Evolutionary conservation across 2,797 vertebrate genomes (phyloP), one percentile per base, ranked within the genome.

Genomic region (Melanogrammus aeglefinus): DNA sequence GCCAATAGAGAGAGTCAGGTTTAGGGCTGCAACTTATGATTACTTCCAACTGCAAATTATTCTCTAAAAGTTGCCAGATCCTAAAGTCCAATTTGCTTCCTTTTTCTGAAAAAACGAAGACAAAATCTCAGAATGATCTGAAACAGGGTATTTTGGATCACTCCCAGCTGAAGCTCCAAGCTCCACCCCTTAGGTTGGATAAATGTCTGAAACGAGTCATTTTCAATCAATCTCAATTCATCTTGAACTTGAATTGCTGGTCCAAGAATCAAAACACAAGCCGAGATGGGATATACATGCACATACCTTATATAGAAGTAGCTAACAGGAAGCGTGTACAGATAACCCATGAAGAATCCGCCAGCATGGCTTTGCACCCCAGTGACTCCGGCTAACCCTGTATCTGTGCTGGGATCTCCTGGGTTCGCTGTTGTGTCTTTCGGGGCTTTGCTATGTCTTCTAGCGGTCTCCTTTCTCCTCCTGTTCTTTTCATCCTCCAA

Each of bases 381-480:
- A 66, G 72, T 85, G 6, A 69, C 86, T 85, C 5, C 81, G 82
- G 63, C 88, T 87, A 85, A 86, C 85, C 79, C 76, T 69, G 77
- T 88, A 91, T 91, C 91, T 88, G 85, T 74, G 85, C 83, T 80
- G 87, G 88, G 86, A 93, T 94, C 89, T 72, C 78, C 88, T 81
- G 74, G 76, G 86, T 85, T 88, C 84, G 78, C 82, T 94, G 91
- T 91, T 92, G 88, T 90, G 91, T 93, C 89, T 94, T 94, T 89
- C 85, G 86, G 79, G 27, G 82, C 90, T 89, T 91, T 91, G 88
- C 88, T 93, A 88, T 93, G 92, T 94, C 91, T 92, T 80, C 85
- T 89, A 83, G 63, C 47, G 6, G 57, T 63, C 18, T 24, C 16
- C 73, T 84, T 81, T 82, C 78, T 74, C 83, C 74, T 78, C 78